A percentile compares a stretch with the other conserved stretches of the same genome.
Evolutionary conservation across 2,113 vertebrate species (phyloP).

Genomic region (Sinocyclocheilus anshuiensis): DNA sequence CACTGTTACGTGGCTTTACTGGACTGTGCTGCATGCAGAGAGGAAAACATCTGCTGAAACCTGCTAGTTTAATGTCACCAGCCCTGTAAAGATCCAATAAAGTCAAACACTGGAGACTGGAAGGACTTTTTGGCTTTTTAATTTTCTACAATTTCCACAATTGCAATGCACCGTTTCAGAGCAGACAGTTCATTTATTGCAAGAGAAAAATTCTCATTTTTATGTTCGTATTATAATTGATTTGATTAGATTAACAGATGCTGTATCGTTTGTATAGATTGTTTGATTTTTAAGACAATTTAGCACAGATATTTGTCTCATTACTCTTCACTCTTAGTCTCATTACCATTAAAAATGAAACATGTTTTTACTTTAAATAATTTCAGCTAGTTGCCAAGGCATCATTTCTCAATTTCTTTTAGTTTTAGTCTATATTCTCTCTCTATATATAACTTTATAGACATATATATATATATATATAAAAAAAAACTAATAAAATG

Average conservation of each 20-base stretch:
- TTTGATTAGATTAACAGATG: background rate
- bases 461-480: no score
- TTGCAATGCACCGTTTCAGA: background rate
- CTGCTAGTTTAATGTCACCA: background rate
- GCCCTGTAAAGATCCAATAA: slow-evolving; percentile 16
- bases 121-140: background rate
- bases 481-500: no score
- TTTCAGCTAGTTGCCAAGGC: no score
- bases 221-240: no score
- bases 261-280: background rate
- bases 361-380: no score
- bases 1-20: background rate
- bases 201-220: background rate
- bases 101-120: slow-evolving; percentile 21
- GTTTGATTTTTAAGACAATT: background rate
- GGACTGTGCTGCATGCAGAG: slow-evolving; percentile 18
- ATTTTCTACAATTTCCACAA: background rate
- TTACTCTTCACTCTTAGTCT: background rate
- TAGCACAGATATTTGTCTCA: background rate
- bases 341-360: no score
- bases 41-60: background rate
- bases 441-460: no score
- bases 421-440: no score
- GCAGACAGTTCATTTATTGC: background rate
- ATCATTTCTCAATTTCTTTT: no score